These are phyloP conservation scores for Triplophysa rosa DNA, from an alignment of 2,113 vertebrate species.

Conservation along the genomic window DNA sequence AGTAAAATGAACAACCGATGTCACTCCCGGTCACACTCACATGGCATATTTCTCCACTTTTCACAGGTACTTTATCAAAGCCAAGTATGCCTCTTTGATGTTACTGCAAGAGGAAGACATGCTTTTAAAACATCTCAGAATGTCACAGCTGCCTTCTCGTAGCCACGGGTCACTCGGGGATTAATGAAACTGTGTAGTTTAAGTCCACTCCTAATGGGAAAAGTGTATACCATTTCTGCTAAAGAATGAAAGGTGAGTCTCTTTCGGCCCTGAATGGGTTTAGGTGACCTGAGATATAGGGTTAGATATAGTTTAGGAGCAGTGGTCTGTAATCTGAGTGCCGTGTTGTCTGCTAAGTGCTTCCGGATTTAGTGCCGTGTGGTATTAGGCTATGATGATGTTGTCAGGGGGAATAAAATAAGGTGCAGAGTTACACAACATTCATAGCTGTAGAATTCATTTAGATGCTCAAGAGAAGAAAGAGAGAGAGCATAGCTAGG, in stretches of 20 bases:
- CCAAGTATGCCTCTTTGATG: constrained; percentile 45
- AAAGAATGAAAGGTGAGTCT: constrained; percentile 24
- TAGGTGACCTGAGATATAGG: constrained; percentile 5
- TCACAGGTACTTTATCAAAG: constrained; percentile 44
- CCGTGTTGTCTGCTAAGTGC: constrained; percentile 22
- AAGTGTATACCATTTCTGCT: constrained; percentile 8
- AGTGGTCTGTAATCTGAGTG: constrained; percentile 27
- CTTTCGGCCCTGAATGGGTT: constrained; percentile 19
- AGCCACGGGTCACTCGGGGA: constrained; percentile 36
- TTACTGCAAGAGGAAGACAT: constrained; percentile 29
- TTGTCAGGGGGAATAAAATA: not conserved
- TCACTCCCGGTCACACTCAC: constrained; percentile 13
- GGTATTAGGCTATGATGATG: not conserved
- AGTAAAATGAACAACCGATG: constrained; percentile 37
- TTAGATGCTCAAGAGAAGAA: not conserved
- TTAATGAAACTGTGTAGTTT: constrained; percentile 31
- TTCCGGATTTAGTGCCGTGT: constrained; percentile 31
- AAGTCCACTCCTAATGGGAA: constrained; percentile 25
- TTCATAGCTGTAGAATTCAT: not conserved
- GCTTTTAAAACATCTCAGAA: constrained; percentile 45
- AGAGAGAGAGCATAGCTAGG: not conserved
- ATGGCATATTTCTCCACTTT: constrained; percentile 24
- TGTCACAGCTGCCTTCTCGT: constrained; percentile 33
- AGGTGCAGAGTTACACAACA: constrained; percentile 1
- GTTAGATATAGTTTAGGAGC: constrained; percentile 9